phyloP scores from a whole-genome alignment of 2,113 vertebrate genomes.

The Percopsis transmontana region DNA sequence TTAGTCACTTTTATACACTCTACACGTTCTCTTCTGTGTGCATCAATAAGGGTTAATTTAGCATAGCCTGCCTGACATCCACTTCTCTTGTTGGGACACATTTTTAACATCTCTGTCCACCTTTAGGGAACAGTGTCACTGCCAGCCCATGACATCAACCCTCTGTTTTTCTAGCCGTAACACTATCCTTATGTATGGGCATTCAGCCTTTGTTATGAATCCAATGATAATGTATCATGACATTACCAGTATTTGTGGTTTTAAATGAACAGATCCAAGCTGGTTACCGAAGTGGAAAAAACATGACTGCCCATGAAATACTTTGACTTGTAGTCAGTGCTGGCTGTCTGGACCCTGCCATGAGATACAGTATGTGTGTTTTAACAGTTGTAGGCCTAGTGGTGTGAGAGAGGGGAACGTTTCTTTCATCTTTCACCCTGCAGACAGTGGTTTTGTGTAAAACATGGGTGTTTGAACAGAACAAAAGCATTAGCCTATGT shows the following conservation, averaged over 20 bases:
- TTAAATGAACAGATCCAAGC: constrained; percentile 10
- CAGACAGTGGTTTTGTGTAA: no score
- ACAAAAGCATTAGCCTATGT: not conserved
- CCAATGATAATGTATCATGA: not conserved
- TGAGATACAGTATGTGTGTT: no score
- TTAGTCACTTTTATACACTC: no score
- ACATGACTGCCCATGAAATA: not conserved
- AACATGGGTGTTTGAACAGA: not conserved
- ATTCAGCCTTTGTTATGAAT: no score
- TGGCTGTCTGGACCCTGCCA: not conserved
- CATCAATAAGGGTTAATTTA: no score
- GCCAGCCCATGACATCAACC: not conserved
- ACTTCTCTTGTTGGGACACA: no score
- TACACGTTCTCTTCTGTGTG: no score
- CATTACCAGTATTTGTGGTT: not conserved
- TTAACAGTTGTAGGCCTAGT: no score
- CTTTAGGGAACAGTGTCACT: not conserved
- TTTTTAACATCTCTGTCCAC: no score
- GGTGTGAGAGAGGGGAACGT: no score
- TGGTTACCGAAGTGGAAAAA: not conserved
- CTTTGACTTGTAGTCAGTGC: not conserved
- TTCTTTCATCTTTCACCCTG: no score
- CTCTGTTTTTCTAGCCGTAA: not conserved
- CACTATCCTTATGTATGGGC: not conserved
- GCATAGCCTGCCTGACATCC: no score